Conservation (phyloP, 2,888 invertebrate genomes). For the Elysia crispata region DNA sequence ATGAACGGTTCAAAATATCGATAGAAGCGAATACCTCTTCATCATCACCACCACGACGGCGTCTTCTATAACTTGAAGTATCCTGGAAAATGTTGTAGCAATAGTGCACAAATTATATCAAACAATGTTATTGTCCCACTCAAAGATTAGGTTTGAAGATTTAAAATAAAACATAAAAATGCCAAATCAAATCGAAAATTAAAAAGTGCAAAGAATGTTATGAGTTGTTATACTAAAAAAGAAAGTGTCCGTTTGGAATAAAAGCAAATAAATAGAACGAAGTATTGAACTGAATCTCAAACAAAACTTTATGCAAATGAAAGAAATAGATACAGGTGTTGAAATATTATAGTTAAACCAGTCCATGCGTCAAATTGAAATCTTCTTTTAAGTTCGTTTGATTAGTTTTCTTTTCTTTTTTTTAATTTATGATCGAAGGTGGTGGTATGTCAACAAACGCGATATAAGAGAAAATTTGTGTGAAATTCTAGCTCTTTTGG, state of each 20-base stretch:
- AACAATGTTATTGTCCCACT: not conserved
- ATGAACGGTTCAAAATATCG: constrained; percentile 11
- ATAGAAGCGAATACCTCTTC: constrained; percentile 43
- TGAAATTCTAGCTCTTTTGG: no score
- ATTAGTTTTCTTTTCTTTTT: no score
- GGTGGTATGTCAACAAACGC: no score
- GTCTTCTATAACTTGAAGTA: constrained; percentile 56
- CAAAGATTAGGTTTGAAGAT: not conserved
- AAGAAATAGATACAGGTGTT: no score
- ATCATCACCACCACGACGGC: constrained; percentile 62
- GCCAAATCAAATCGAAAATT: not conserved
- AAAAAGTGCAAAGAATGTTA: not conserved
- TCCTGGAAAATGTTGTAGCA: constrained; percentile 57
- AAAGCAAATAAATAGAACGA: no score
- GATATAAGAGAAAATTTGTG: no score
- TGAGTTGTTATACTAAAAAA: not conserved
- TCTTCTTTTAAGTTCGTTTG: no score
- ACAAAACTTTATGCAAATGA: no score
- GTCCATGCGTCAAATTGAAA: no score
- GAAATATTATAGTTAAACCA: no score
- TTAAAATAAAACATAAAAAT: not conserved
- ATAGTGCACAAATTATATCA: not conserved
- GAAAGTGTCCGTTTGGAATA: not conserved
- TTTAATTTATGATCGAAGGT: no score
- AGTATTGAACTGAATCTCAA: no score